These are phyloP conservation scores for Phaethornis superciliosus DNA, from an alignment of 2,113 vertebrate genomes.

Conservation along the genomic window DNA sequence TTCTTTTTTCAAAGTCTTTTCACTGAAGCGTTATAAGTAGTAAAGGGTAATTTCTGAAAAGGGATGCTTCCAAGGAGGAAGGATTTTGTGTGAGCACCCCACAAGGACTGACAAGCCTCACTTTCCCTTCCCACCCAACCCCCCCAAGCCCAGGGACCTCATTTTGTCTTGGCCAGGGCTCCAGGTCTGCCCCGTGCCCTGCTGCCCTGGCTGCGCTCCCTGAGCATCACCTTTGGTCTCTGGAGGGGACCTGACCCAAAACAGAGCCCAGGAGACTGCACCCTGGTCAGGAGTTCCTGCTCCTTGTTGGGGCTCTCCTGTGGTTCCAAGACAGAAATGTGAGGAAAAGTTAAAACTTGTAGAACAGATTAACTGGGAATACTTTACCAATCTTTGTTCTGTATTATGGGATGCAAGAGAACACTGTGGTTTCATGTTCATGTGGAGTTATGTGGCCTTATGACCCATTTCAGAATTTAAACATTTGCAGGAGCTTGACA, in stretches of 20 bases:
- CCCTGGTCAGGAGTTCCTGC: neutral
- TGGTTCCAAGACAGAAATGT: neutral
- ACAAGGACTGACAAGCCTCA: neutral
- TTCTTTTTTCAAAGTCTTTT: neutral
- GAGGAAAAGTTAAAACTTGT: neutral
- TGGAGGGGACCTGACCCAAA: neutral
- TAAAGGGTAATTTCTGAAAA: neutral
- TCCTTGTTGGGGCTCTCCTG: neutral
- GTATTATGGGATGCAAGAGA: neutral
- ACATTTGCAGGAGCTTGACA: slow-evolving; percentile 63
- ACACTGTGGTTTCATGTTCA: neutral
- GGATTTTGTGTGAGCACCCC: neutral
- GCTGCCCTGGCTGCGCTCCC: neutral
- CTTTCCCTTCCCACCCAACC: neutral
- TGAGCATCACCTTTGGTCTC: rapidly evolving
- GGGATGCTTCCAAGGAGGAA: neutral
- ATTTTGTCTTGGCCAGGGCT: neutral
- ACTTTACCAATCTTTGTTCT: neutral
- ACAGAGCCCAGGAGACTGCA: rapidly evolving
- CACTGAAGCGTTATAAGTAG: neutral
- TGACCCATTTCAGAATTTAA: slow-evolving; percentile 58
- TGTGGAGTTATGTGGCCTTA: slow-evolving; percentile 36
- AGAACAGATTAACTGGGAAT: neutral
- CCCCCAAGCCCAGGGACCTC: neutral
- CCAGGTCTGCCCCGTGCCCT: neutral